A percentile compares a stretch with the other conserved stretches of the same genome.
phyloP scores from a whole-genome alignment of 2,888 invertebrate species.

The Hirtodrosophila duncani region DNA sequence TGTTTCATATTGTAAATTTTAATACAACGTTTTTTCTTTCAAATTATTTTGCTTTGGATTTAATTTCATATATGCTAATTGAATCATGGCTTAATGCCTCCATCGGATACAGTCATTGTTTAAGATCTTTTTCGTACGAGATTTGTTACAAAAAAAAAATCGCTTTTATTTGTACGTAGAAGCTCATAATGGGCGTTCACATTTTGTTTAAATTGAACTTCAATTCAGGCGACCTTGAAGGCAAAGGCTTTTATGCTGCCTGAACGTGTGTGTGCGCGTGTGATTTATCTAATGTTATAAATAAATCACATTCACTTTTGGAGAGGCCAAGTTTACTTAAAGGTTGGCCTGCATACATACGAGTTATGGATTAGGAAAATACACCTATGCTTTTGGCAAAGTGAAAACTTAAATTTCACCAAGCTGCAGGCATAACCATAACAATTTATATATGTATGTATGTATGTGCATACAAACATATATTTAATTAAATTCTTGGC shows the following conservation, averaged over 20 bases:
- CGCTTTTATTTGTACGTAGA: background rate
- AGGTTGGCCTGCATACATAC: background rate
- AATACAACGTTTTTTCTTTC: conserved; percentile 35
- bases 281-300: conserved; percentile 37
- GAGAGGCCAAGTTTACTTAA: conserved; percentile 9
- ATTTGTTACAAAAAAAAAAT: background rate
- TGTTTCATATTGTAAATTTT: conserved; percentile 1
- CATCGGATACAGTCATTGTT: conserved; percentile 45
- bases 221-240: conserved; percentile 48
- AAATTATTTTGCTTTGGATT: conserved; percentile 17
- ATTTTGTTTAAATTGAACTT: conserved; percentile 47
- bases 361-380: background rate
- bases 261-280: conserved; percentile 11
- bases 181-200: conserved; percentile 44
- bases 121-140: conserved; percentile 18
- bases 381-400: conserved; percentile 25
- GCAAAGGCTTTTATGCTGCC: conserved; percentile 28
- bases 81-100: conserved; percentile 37
- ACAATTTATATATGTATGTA: too few relatives aligned
- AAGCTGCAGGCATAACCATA: conserved; percentile 3
- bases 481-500: conserved; percentile 48
- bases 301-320: conserved; percentile 46
- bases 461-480: conserved; percentile 19
- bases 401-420: conserved; percentile 62
- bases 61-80: conserved; percentile 48